These are phyloP conservation scores for Synanthedon formicaeformis DNA, from an alignment of 2,888 invertebrate species.

Conservation along the genomic window DNA sequence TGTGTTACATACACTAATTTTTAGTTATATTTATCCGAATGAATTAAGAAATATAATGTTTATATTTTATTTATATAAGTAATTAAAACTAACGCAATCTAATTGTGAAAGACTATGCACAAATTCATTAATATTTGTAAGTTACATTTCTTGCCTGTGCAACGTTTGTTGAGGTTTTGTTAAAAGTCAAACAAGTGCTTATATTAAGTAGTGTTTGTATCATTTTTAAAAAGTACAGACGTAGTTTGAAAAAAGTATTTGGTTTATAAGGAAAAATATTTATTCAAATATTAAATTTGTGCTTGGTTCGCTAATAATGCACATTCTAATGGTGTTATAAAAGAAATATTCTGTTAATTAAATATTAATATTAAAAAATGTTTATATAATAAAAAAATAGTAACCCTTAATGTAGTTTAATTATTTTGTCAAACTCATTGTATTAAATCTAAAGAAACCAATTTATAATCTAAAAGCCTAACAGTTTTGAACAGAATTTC, in stretches of 20 bases:
- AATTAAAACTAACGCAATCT: slow-evolving; percentile 17
- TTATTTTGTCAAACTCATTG: neutral
- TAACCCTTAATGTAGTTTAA: neutral
- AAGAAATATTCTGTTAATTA: slow-evolving; percentile 3
- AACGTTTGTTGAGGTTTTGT: neutral
- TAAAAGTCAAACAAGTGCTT: slow-evolving; percentile 27
- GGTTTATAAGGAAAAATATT: neutral
- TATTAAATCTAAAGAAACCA: neutral
- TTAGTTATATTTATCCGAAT: neutral
- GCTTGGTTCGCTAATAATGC: slow-evolving; percentile 14
- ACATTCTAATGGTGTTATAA: slow-evolving; percentile 16
- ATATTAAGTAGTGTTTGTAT: slow-evolving; percentile 35
- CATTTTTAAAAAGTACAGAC: neutral
- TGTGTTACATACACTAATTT: too few relatives aligned
- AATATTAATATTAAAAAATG: neutral
- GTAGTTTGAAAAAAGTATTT: neutral
- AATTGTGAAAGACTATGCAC: slow-evolving; percentile 29
- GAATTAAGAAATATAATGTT: slow-evolving; percentile 6
- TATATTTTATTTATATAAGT: slow-evolving; percentile 21
- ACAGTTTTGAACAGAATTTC: slow-evolving; percentile 38
- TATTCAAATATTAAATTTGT: slow-evolving; percentile 14
- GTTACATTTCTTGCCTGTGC: neutral
- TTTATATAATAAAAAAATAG: neutral
- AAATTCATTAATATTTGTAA: slow-evolving; percentile 15
- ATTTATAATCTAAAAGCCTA: slow-evolving; percentile 11